Base-by-base conservation (phyloP, 2,797 vertebrate genomes). In the Orestias chungarensis region DNA sequence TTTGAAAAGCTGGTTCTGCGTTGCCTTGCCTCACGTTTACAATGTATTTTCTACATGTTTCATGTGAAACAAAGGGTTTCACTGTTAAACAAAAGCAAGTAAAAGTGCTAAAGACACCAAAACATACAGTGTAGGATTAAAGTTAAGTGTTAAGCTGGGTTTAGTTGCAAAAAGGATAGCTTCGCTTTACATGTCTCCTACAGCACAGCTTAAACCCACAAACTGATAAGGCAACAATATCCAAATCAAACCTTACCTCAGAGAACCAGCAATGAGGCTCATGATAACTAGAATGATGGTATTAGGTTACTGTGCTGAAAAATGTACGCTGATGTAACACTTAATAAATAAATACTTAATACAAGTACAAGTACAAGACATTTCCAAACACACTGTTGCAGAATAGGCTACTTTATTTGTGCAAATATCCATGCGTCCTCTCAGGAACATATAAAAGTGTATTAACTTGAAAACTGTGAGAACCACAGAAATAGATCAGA, bases 401-500 rank as follows among this genome's bases (percentile, higher is more conserved):
- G 79, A 90, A 91, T 91, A 55, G 68, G 82, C 91, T 90, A 89
- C 91, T 95, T 95, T 95, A 95, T 95, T 94, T 94, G 93, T 93
- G 91, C 86, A 94, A 93, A 92, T 70, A 87, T 82, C 82, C 82
- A 91, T 65, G 55, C 89, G 82, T 79, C 86, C 74, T 88, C 79
- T 91, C 89, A 92, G 90, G 84, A 92, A 92, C 89, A 90, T 93
- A 94, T 82, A 92, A 91, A 93, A 89, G 87, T 89, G 77, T 87
- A 83, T 82, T 68, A 85, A 81, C 62, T 81, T 86, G 70, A 86
- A 85, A 90, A 87, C 66, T 38, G 86, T 92, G 89, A 90, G 78
- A 89, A 91, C 66, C 91, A 94, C 91, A 86, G 83, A 66, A 59
- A 25, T 42, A 47, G 52, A n/a, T 7, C n/a, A 0, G 11, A 70